phyloP scores from a whole-genome alignment of 2,888 invertebrate genomes.

The Parascotia fuliginaria region DNA sequence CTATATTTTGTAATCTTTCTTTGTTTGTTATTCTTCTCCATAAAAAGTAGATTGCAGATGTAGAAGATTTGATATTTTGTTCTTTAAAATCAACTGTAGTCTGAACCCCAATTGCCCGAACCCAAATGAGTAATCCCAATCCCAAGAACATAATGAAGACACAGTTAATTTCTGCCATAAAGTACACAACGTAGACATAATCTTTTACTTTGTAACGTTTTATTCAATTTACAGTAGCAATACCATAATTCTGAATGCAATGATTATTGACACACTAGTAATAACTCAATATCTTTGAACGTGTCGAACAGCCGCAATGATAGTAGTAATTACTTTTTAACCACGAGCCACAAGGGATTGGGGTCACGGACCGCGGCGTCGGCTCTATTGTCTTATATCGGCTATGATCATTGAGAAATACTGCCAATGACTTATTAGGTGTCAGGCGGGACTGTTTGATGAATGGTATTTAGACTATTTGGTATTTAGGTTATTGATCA shows the following conservation, averaged over 20 bases:
- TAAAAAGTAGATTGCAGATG: too few relatives aligned
- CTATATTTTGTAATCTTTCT: neutral
- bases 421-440: constrained; percentile 10
- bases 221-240: neutral
- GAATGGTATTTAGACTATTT: constrained; percentile 13
- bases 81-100: too few relatives aligned
- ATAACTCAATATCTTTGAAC: constrained; percentile 18
- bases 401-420: constrained; percentile 41
- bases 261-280: constrained; percentile 1
- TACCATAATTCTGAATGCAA: too few relatives aligned
- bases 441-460: constrained; percentile 9
- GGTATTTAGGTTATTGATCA: constrained; percentile 16
- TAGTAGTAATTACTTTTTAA: constrained; percentile 46
- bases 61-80: too few relatives aligned
- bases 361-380: constrained; percentile 39
- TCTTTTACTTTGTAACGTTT: too few relatives aligned
- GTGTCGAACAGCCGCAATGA: constrained; percentile 32
- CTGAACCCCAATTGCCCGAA: too few relatives aligned
- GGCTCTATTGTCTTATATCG: constrained; percentile 42
- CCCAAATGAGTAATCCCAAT: too few relatives aligned
- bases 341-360: constrained; percentile 44
- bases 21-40: too few relatives aligned
- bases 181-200: too few relatives aligned
- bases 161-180: too few relatives aligned
- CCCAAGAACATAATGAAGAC: too few relatives aligned